Conservation (phyloP, 1,140 invertebrate species). For the Schlechtendalia chinensis region DNA sequence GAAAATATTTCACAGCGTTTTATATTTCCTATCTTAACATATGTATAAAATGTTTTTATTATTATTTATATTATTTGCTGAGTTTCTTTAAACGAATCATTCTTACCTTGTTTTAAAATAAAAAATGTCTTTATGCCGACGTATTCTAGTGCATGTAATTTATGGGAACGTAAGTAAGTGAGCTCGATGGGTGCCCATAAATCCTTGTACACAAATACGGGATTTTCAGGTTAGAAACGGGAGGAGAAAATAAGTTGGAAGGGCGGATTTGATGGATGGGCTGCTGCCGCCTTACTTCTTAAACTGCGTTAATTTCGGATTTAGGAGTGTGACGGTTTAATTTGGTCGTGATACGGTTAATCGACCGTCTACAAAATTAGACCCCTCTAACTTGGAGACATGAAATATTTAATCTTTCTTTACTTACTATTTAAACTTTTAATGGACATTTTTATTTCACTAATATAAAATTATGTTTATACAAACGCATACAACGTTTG, state of each 20-base stretch:
- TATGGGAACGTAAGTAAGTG: background rate
- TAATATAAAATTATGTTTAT: background rate
- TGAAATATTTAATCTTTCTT: constrained; percentile 13
- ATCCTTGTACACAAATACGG: background rate
- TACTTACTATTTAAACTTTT: constrained; percentile 6
- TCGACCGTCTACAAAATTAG: constrained; percentile 18
- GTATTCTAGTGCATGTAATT: background rate
- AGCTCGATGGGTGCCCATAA: constrained; percentile 2
- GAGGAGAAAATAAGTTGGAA: background rate
- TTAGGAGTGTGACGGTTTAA: constrained; percentile 12
- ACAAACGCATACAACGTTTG: background rate
- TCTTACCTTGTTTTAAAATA: background rate
- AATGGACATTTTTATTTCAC: background rate
- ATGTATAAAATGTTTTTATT: too few relatives aligned
- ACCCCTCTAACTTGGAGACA: background rate
- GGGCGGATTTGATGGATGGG: constrained; percentile 27
- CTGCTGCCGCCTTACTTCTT: constrained; percentile 20
- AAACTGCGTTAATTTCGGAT: constrained; percentile 28
- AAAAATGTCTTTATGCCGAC: background rate
- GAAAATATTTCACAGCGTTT: background rate
- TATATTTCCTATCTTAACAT: background rate
- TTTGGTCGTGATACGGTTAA: constrained; percentile 23
- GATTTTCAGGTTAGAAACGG: background rate
- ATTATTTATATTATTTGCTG: too few relatives aligned
- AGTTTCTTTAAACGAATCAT: background rate